Evolutionary conservation across 1,140 invertebrate genomes (phyloP), one percentile per base, ranked within the genome.

Genomic region (Drosophila hydei): DNA sequence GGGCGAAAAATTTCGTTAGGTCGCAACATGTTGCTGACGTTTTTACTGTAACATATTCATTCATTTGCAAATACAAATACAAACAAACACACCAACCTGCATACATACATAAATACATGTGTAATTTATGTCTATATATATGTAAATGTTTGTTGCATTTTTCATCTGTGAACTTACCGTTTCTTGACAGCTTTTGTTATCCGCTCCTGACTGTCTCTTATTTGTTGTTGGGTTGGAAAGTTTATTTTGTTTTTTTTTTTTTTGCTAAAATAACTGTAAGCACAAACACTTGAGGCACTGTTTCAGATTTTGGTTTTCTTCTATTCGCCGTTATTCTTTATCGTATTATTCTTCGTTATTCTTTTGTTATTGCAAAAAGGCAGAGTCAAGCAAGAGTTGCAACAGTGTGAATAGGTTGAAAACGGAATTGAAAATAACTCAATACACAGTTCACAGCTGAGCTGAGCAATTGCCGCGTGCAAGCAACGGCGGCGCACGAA

Each of bases 401-500:
- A 38, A 75, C 62, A 72, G 62, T 56, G 70, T 48, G 65, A 54
- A 62, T 56, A 51, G 67, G 38, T 64, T 58, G 40, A 73, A 85
- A 75, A 75, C 74, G 61, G 68, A 78, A 72, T 75, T 43, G 72
- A 76, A 79, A 85, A 77, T 61, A 84, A 74, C 67, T 78, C 23
- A 40, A 40, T 25, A 56, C 18, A 55, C 33, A 69, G 51, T 81
- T 77, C 71, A 87, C 85, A 81, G 68, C 77, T 76, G 58, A 83
- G 78, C 75, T 81, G 83, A 75, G 47, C 65, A 77, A 88, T 89
- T 65, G 75, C 79, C 83, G 83, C 84, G 76, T 76, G 61, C 69
- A 73, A 73, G 52, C 69, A 79, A 79, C 76, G 74, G 64, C 76
- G 76, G 76, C 76, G 84, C 79, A 88, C 84, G 84, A 88, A 88